Conservation (phyloP, 2,113 vertebrate species). For the Sciurus niger region DNA sequence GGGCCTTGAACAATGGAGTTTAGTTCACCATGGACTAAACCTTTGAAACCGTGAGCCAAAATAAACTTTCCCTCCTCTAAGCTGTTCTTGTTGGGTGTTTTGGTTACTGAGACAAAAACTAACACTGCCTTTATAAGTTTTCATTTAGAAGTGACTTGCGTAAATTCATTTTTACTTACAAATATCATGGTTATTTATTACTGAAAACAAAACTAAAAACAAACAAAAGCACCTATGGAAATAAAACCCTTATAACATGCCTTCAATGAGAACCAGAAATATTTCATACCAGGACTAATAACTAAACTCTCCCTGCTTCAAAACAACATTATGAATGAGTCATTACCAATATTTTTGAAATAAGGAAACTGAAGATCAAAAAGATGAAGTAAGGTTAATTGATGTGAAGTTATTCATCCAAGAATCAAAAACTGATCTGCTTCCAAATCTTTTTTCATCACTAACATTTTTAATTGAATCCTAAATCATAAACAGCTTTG, state of each 20-base stretch:
- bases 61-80: too few relatives aligned
- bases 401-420: neutral
- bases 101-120: too few relatives aligned
- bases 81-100: too few relatives aligned
- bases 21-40: too few relatives aligned
- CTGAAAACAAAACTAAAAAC: neutral
- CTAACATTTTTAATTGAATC: neutral
- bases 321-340: neutral
- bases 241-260: neutral
- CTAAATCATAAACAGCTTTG: slow-evolving; percentile 2
- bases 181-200: neutral
- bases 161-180: neutral
- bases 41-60: too few relatives aligned
- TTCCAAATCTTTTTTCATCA: neutral
- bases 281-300: neutral
- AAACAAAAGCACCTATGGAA: neutral
- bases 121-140: neutral
- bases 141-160: neutral
- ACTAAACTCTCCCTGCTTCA: neutral
- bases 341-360: neutral
- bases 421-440: neutral
- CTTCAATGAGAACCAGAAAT: neutral
- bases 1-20: too few relatives aligned
- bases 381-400: neutral
- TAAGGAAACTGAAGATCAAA: neutral